Evolutionary conservation across 1,140 invertebrate genomes (phyloP), one percentile per base, ranked within the genome.

Genomic region (Nephotettix cincticeps): DNA sequence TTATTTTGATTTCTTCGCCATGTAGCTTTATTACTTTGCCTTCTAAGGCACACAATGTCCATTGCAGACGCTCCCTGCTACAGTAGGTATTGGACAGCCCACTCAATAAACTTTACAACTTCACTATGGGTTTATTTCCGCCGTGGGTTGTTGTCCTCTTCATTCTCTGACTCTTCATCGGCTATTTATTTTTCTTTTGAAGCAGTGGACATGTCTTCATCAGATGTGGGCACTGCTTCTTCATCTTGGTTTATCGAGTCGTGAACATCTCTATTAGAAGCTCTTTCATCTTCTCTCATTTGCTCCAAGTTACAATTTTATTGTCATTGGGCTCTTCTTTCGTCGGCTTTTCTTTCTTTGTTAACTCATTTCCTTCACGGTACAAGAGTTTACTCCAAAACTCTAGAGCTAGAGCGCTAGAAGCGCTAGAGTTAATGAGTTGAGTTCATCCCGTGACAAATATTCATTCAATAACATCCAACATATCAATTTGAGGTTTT

Each of bases 41-140:
- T 36, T 14, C 14, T 36, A 36, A 36, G 32, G 32, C 32, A 36
- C 4, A 54, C 3, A 54, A 54, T 54, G 19, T 54, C 47, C 47
- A 54, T 54, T n/a, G 47, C 47, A 54, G 47, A 54, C n/a, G 47
- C 47, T 54, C 47, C 47, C 47, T 54, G 47, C 23, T 19, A 4
- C 47, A 9, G 23, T 19, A 54, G 23, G 23, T 54, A 54, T n/a
- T 54, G 47, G 47, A 54, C 4, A n/a, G 47, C 23, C 19, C 47
- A 4, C 23, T 54, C 4, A n/a, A 54, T 54, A n/a, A 54, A 54
- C 47, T 54, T 54, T n/a, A 54, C 47, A 54, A 3, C 47, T 54
- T 54, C 47, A 54, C 4, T 54, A 54, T 54, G 47, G 4, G 47
- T 54, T 25, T 9, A 25, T 54, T 54, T 54, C 19, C 6, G 47